A percentile compares a stretch with the other conserved stretches of the same genome.
Evolutionary conservation across 2,888 invertebrate species (phyloP).

Genomic region (Apodemia mormo): DNA sequence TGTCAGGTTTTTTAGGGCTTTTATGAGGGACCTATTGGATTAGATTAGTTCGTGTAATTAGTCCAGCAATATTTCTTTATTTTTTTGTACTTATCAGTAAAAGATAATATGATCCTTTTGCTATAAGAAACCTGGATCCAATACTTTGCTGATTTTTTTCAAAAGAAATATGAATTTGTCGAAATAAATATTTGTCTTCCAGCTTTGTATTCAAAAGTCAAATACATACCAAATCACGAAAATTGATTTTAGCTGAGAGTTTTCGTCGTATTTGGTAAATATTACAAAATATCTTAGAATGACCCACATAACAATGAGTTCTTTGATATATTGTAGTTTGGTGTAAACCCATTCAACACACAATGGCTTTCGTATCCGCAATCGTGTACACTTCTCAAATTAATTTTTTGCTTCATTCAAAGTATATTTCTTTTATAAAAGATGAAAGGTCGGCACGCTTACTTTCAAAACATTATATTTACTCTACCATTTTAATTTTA

Average conservation of each 20-base stretch:
- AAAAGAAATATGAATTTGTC: no score
- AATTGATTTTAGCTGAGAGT: no score
- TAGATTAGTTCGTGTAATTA: no score
- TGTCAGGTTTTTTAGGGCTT: no score
- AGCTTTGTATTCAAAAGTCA: not conserved
- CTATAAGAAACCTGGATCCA: no score
- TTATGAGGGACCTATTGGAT: no score
- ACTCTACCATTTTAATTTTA: not conserved
- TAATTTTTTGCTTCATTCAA: slow-evolving; percentile 10
- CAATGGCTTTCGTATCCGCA: not conserved
- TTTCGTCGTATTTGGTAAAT: not conserved
- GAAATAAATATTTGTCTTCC: not conserved
- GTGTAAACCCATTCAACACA: not conserved
- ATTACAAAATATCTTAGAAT: not conserved
- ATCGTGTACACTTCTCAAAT: not conserved
- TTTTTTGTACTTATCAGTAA: no score
- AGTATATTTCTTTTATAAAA: not conserved
- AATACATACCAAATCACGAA: no score
- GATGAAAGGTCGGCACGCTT: not conserved
- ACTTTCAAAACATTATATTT: not conserved
- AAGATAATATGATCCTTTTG: no score
- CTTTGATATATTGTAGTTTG: slow-evolving; percentile 10
- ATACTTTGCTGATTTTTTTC: no score
- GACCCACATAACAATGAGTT: not conserved
- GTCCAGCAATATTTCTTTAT: no score